Base-by-base conservation (phyloP, 2,888 invertebrate genomes). In the Carpatolechia fugitivella region DNA sequence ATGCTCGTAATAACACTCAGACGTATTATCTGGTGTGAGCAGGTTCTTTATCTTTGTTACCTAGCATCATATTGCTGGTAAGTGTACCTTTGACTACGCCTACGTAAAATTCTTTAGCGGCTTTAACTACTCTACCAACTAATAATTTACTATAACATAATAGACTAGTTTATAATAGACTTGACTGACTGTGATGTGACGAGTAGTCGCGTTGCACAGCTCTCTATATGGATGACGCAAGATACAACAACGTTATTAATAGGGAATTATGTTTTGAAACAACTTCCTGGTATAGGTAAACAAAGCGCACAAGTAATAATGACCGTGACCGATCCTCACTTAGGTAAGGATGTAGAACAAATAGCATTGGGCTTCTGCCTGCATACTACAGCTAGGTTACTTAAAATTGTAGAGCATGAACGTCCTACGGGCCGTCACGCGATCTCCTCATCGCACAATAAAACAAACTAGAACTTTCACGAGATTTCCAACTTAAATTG, bases 401-500 rank as follows among this genome's bases (percentile, higher is more conserved):
- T 33, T 6, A 24, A 24, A 24, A 24, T 4, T 24, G 24, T 24
- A 24, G 24, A 24, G 6, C 24, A 24, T 24, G 24, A 24, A 24
- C 50, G n/a, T 8, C 14, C 24, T n/a, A 38, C 3, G 24, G 3
- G 16, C 11, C 24, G 38, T 30, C 52, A 52, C 52, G 52, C 52
- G 40, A 52, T 41, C 30, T 31, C 13, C 40, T 52, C 41, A 41
- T 40, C 24, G 31, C 29, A 51, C 38, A 14, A 35, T 35, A 52
- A 52, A 49, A 47, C 41, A 6, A 41, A 44, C 44, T 20, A 49
- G 14, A 56, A 75, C 73, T 77, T 78, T 76, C 76, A 68, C 72
- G 63, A 70, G 68, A 70, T 66, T 66, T 66, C 70, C 66, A 67
- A 68, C 59, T 65, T 56, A 74, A 78, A 80, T 76, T 74, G 72